A percentile compares a stretch with the other conserved stretches of the same genome.
These are phyloP conservation scores for Arbacia lixula DNA, from an alignment of 53 echinoderm and acorn worm species.

Conservation along the genomic window DNA sequence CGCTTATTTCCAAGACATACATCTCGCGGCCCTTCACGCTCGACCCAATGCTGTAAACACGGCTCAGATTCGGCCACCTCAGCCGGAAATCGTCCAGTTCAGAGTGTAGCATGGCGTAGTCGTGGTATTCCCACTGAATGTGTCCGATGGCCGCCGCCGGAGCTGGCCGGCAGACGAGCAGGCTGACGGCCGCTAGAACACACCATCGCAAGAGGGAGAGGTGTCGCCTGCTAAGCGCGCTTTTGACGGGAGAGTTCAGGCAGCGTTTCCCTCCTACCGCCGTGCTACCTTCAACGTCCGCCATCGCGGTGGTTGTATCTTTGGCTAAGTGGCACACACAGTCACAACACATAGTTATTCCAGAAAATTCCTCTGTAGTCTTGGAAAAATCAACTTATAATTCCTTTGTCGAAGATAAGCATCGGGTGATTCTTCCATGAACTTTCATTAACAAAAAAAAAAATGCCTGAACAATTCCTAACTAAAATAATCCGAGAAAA, in stretches of 20 bases:
- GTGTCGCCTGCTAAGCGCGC: constrained; percentile 33
- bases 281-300: not conserved
- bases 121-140: constrained; percentile 53
- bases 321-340: constrained; percentile 47
- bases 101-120: constrained; percentile 43
- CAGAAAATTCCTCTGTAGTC: no score
- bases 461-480: no score
- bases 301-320: not conserved
- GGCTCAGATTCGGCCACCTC: constrained; percentile 43
- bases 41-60: constrained; percentile 75
- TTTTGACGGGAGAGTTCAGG: not conserved
- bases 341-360: constrained; percentile 41
- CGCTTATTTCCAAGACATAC: constrained; percentile 77
- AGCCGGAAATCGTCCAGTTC: constrained; percentile 46
- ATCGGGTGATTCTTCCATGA: no score
- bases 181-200: not conserved
- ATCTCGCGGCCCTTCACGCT: constrained; percentile 79
- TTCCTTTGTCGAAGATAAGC: no score
- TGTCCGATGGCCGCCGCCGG: constrained; percentile 42
- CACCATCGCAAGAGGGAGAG: not conserved
- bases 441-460: no score
- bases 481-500: no score
- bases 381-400: no score
- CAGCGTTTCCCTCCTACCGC: not conserved
- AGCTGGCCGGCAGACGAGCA: constrained; percentile 45